A percentile compares a stretch with the other conserved stretches of the same genome.
These are phyloP conservation scores for Nasonovia ribisnigri DNA, from an alignment of 2,888 invertebrate genomes.

Conservation along the genomic window DNA sequence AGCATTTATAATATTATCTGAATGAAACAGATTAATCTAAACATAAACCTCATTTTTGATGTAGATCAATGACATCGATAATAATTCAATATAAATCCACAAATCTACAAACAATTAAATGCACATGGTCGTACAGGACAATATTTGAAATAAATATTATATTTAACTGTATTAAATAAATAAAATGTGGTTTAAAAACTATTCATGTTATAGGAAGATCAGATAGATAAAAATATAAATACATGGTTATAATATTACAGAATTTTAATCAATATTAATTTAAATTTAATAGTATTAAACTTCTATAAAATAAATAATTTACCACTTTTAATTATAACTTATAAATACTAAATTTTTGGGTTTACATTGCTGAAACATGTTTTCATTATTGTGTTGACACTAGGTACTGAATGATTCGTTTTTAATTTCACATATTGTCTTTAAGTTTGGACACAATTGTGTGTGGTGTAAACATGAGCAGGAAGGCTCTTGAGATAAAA, in stretches of 20 bases:
- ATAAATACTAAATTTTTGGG: not conserved
- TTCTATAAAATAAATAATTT: not conserved
- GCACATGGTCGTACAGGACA: not conserved
- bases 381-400: not conserved
- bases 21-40: not conserved
- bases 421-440: conserved; percentile 18
- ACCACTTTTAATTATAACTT: not conserved
- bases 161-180: not conserved
- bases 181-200: not conserved
- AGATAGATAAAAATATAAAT: not conserved
- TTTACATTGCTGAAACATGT: not conserved
- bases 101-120: not conserved
- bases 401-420: not conserved
- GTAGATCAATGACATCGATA: not conserved
- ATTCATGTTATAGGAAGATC: not conserved
- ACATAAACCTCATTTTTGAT: not conserved
- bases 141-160: not conserved
- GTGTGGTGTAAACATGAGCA: not conserved
- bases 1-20: conserved; percentile 12
- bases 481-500: conserved; percentile 16
- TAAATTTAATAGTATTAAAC: not conserved
- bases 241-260: not conserved
- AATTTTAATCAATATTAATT: not conserved
- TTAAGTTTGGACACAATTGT: not conserved
- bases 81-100: not conserved